These are phyloP conservation scores for Ferrisia virgata DNA, from an alignment of 2,888 invertebrate genomes.

Conservation along the genomic window DNA sequence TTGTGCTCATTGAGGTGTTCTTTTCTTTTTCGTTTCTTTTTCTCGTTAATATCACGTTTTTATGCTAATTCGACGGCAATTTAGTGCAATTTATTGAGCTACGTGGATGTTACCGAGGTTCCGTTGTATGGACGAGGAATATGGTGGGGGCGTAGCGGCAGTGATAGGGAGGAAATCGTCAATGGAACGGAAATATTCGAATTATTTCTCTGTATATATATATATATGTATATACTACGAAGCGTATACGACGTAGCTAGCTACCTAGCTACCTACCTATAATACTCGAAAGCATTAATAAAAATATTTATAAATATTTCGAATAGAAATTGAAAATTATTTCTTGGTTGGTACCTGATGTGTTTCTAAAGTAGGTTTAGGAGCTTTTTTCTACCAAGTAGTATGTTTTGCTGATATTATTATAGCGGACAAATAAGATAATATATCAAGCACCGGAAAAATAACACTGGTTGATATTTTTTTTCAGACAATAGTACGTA, in stretches of 20 bases:
- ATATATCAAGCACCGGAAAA: no score
- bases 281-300: background rate
- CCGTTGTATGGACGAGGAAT: background rate
- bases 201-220: background rate
- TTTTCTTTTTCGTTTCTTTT: background rate
- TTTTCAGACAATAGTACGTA: background rate
- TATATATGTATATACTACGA: no score
- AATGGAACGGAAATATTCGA: slow-evolving; percentile 8
- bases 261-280: no score
- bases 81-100: slow-evolving; percentile 20
- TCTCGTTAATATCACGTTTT: slow-evolving; percentile 32
- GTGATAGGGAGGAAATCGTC: background rate
- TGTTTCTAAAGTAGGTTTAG: background rate
- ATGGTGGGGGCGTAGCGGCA: background rate
- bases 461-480: slow-evolving; percentile 8
- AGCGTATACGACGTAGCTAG: background rate
- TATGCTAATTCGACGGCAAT: slow-evolving; percentile 36
- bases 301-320: slow-evolving; percentile 7
- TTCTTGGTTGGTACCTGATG: background rate
- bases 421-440: no score
- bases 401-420: background rate
- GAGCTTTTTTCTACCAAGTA: background rate
- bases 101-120: background rate
- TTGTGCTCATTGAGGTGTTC: background rate
- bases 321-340: slow-evolving; percentile 12